Base-by-base conservation (phyloP, 92 coral and sea anemone genomes). In the Zoanthus sansibaricus region DNA sequence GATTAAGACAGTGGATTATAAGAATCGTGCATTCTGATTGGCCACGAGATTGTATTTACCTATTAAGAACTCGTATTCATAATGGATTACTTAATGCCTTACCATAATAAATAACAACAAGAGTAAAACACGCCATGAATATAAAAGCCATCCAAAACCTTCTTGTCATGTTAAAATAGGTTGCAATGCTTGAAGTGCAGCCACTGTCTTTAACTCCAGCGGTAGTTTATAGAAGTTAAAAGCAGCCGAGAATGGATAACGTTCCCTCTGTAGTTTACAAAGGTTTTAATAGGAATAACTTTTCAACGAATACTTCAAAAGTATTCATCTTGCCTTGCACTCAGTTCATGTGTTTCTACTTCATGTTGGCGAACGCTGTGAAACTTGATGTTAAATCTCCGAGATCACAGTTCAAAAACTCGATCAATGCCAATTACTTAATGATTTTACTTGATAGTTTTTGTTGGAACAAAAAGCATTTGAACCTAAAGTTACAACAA, bases 81-180 rank as follows among this genome's bases (percentile, higher is more conserved):
- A 37, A 37, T 37, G 42, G 42, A 25, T 37, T 37, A 37, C 42
- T 49, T 49, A 49, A 49, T 51, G 46, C 54, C 82, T 76, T 76
- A 76, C 82, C 54, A 48, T 49, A 76, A 55, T 76, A 76, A 6
- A 76, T 76, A 42, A 62, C 16, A 9, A 76, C 47, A 21, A 76
- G 82, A 30, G 82, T 55, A 21, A 76, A 18, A 76, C 46, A 32
- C 54, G 82, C 67, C 48, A 76, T 45, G 15, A 12, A 52, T 11
- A 30, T 8, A 13, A 76, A 76, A 17, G 12, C 25, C 47, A 17
- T 52, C 82, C 64, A 52, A 6, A 32, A 52, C 0, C 17, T 66
- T 51, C 20, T 54, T 17, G 82, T 12, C 79, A 75, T 75, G 25
- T 9, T 3, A 21, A 21, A 30, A 52, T 58, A 0, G 21, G 48